phyloP scores from a whole-genome alignment of 1,140 invertebrate genomes.

The Gonatopus flavifemur region DNA sequence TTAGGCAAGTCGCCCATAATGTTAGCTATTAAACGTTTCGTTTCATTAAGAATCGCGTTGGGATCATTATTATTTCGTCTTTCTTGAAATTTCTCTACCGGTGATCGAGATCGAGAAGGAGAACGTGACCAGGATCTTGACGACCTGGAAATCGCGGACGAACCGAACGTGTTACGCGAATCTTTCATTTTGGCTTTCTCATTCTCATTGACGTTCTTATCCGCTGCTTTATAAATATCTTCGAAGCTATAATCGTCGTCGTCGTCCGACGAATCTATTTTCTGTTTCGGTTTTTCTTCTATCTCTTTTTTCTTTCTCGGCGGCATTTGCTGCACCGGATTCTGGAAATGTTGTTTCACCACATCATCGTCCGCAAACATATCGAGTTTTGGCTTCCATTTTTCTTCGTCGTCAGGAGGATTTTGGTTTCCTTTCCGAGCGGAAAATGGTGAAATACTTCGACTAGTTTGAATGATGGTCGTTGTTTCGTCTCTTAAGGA shows the following conservation, averaged over 20 bases:
- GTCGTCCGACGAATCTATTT: conserved; percentile 59
- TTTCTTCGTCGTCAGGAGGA: conserved; percentile 49
- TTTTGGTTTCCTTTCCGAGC: conserved; percentile 49
- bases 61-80: conserved; percentile 47
- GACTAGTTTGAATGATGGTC: conserved; percentile 24
- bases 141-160: conserved; percentile 23
- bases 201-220: conserved; percentile 63
- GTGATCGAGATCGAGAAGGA: conserved; percentile 32
- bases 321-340: too few species aligned
- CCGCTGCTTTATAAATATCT: conserved; percentile 67
- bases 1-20: conserved; percentile 64
- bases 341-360: conserved; percentile 32
- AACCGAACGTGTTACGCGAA: conserved; percentile 33
- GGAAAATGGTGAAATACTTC: conserved; percentile 53
- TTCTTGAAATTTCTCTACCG: conserved; percentile 35
- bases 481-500: conserved; percentile 10
- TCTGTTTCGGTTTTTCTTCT: conserved; percentile 37
- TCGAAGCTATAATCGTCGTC: conserved; percentile 71
- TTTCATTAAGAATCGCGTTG: conserved; percentile 60
- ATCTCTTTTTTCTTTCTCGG: conserved; percentile 32
- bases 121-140: conserved; percentile 49
- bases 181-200: conserved; percentile 49
- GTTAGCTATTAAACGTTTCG: conserved; percentile 65
- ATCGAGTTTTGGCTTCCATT: conserved; percentile 53
- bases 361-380: conserved; percentile 56